Conservation (phyloP, 2,113 vertebrate species). For the Lagenorhynchus albirostris region DNA sequence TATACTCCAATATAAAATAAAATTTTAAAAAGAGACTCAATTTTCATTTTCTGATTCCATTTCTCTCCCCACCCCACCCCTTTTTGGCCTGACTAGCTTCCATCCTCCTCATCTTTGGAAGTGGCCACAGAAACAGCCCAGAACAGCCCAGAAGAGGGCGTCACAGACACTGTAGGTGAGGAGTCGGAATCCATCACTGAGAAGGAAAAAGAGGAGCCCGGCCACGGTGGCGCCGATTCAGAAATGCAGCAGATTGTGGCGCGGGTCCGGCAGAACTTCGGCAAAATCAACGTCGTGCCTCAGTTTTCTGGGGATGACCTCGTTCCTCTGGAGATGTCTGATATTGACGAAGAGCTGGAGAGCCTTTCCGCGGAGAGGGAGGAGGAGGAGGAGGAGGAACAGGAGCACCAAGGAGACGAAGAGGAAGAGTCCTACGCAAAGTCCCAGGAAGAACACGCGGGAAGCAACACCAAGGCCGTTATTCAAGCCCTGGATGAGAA, state of each 20-base stretch:
- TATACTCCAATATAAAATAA: not conserved
- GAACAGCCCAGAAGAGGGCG: constrained; percentile 17
- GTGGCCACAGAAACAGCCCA: constrained; percentile 28
- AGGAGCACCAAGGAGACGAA: not conserved
- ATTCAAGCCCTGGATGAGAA: constrained; percentile 92
- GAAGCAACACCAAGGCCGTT: constrained; percentile 78
- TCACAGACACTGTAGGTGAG: not conserved
- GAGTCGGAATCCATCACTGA: not conserved
- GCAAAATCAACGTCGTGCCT: constrained; percentile 93
- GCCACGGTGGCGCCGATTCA: constrained; percentile 27
- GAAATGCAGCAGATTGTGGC: constrained; percentile 88
- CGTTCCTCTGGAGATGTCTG: constrained; percentile 90
- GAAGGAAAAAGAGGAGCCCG: constrained; percentile 30
- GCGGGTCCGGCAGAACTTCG: constrained; percentile 93
- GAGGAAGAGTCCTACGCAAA: not conserved
- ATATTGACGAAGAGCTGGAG: constrained; percentile 83
- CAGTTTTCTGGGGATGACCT: constrained; percentile 94
- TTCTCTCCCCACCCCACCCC: not conserved
- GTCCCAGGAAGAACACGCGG: constrained; percentile 50
- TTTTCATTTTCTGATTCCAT: constrained; percentile 6
- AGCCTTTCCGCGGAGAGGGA: constrained; percentile 76
- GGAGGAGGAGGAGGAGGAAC: constrained; percentile 70
- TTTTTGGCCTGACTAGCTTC: constrained; percentile 57
- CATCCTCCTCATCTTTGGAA: constrained; percentile 8
- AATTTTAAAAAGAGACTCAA: not conserved